Evolutionary conservation across 2,797 vertebrate genomes (phyloP).

Genomic region (Hafferia zeledoni): DNA sequence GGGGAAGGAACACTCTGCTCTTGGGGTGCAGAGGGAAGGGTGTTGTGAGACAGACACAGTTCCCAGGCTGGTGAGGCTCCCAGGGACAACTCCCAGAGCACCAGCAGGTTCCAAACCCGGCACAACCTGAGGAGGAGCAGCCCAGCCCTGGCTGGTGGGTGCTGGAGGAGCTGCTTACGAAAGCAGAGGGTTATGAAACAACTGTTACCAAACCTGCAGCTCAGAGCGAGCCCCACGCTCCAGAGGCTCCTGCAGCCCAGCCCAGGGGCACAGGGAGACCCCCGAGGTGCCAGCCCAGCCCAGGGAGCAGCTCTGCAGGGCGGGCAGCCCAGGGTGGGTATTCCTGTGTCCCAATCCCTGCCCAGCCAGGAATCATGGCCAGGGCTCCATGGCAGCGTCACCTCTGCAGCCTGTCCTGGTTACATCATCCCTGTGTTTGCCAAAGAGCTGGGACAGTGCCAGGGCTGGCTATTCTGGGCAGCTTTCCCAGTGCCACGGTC

Average conservation of each 20-base stretch:
- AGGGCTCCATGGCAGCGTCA: background rate
- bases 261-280: background rate
- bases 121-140: background rate
- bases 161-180: background rate
- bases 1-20: too few relatives aligned
- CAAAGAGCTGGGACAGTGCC: background rate
- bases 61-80: background rate
- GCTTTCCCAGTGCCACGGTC: background rate
- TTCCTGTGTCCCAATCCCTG: background rate
- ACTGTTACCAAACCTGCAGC: background rate
- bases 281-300: too few relatives aligned
- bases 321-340: background rate
- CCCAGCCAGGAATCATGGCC: background rate
- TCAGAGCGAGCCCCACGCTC: background rate
- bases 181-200: background rate
- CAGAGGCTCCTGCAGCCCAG: background rate
- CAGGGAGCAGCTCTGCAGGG: too few relatives aligned
- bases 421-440: background rate
- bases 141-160: background rate
- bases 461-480: background rate
- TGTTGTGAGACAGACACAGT: accelerated
- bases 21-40: accelerated
- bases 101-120: background rate
- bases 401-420: background rate
- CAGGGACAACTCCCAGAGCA: background rate